Base-by-base conservation (phyloP, 2,888 invertebrate genomes). In the Amphipyra berbera region DNA sequence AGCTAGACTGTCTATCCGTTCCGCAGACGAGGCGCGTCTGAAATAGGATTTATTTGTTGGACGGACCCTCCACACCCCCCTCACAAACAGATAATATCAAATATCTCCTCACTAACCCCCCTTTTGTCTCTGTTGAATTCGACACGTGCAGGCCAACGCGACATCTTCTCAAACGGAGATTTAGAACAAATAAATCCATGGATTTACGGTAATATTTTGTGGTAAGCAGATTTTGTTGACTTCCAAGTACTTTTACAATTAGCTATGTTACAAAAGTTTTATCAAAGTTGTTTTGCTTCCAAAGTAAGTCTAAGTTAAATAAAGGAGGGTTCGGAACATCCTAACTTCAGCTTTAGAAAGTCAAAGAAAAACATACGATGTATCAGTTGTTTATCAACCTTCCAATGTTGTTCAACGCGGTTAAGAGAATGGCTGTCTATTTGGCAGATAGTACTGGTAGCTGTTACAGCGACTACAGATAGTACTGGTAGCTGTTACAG, bases 121-220 rank as follows among this genome's bases (percentile, higher is more conserved):
- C 48, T 42, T 60, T 60, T 61, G 57, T 74, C 61, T 73, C 53
- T n/a, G 47, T 10, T 33, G 42, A 52, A 49, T 54, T 48, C 50
- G 55, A 73, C 74, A 74, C 61, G 78, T 77, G 69, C 69, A 38
- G 21, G 13, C 8, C 47, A 41, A 53, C 56, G 59, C 42, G 56
- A 44, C 40, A 56, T 73, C 21, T 58, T 50, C 74, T 52, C 55
- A 61, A 76, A 67, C 52, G 55, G 55, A 61, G 58, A 73, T 74
- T 74, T 61, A 45, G 73, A 73, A 61, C 63, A 67, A 77, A 77
- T 49, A 58, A 73, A 77, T 68, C 60, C 48, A 40, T 15, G 45
- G 52, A 46, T 63, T 54, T 55, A 35, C 54, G 46, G 60, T 48
- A 48, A 54, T 35, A 67, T 52, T 47, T 42, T 30, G 46, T 13